These are phyloP conservation scores for Takifugu ocellatus DNA, from an alignment of 2,797 vertebrate species.

Conservation along the genomic window DNA sequence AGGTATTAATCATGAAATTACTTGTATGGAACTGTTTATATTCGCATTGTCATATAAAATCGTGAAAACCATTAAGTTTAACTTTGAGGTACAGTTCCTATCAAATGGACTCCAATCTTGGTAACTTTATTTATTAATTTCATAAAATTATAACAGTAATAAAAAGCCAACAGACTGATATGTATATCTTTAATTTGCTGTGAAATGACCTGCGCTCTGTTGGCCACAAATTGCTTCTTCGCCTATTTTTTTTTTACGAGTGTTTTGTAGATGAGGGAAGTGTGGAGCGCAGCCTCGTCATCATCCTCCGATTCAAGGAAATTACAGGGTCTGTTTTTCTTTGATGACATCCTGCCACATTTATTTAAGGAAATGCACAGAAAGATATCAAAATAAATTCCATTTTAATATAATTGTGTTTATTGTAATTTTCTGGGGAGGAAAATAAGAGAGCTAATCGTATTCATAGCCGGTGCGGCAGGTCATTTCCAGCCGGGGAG, in stretches of 20 bases:
- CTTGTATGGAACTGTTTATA: too few species aligned
- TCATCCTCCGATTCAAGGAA: conserved; percentile 39
- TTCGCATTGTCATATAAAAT: too few species aligned
- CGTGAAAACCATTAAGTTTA: too few species aligned
- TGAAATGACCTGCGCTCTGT: conserved; percentile 48
- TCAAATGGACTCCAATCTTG: not conserved
- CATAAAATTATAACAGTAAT: conserved; percentile 36
- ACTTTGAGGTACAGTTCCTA: not conserved
- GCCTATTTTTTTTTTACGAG: conserved; percentile 19
- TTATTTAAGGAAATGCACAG: conserved; percentile 38
- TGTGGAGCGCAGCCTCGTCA: conserved; percentile 44
- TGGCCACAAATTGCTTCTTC: conserved; percentile 45
- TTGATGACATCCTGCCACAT: conserved; percentile 51
- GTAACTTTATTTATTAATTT: conserved; percentile 3
- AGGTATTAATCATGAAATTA: too few species aligned
- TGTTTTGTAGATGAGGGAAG: conserved; percentile 23
- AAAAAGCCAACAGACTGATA: conserved; percentile 32
- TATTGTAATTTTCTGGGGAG: conserved; percentile 58
- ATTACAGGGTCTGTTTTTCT: conserved; percentile 40
- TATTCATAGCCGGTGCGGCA: conserved; percentile 70
- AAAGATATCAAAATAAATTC: conserved; percentile 51
- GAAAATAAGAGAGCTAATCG: conserved; percentile 73
- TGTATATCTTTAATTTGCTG: conserved; percentile 43
- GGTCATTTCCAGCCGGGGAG: conserved; percentile 67
- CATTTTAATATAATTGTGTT: conserved; percentile 60